These are phyloP conservation scores for Trichechus manatus DNA, from an alignment of 2,113 vertebrate species.

Conservation along the genomic window DNA sequence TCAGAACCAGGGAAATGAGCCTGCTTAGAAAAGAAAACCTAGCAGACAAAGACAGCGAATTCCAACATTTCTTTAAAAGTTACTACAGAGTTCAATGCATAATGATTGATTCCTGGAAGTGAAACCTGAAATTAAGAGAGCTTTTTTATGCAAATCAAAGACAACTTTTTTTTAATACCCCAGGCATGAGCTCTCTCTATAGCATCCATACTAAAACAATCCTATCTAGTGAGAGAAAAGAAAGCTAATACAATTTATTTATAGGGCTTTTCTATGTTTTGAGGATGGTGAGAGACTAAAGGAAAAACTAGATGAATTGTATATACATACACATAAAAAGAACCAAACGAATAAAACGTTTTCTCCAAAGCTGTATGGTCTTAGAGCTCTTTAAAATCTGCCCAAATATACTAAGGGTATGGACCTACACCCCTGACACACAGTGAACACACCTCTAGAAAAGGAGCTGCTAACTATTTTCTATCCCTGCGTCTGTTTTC, in stretches of 20 bases:
- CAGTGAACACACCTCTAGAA: not conserved
- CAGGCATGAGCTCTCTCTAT: not conserved
- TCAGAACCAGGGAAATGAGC: not conserved
- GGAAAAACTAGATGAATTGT: not conserved
- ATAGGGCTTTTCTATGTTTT: not conserved
- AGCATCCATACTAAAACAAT: not conserved
- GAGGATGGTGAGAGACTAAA: not conserved
- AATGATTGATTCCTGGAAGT: not conserved
- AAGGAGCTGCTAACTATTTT: not conserved
- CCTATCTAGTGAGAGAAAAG: not conserved
- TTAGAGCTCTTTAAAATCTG: conserved; percentile 10
- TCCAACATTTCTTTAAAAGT: conserved; percentile 23
- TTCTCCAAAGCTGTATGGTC: not conserved
- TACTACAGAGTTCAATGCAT: not conserved
- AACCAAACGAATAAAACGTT: not conserved
- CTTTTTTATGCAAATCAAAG: conserved; percentile 12
- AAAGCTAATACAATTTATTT: conserved; percentile 27
- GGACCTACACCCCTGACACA: not conserved
- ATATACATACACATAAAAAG: not conserved
- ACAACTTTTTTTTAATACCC: not conserved
- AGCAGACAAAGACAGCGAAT: not conserved
- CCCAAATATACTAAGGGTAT: not conserved
- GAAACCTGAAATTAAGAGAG: conserved; percentile 38
- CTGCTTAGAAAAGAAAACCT: not conserved
- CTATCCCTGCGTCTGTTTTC: conserved; percentile 3